Conservation (phyloP, 2,888 invertebrate genomes). For the Stegophylla sp. region DNA sequence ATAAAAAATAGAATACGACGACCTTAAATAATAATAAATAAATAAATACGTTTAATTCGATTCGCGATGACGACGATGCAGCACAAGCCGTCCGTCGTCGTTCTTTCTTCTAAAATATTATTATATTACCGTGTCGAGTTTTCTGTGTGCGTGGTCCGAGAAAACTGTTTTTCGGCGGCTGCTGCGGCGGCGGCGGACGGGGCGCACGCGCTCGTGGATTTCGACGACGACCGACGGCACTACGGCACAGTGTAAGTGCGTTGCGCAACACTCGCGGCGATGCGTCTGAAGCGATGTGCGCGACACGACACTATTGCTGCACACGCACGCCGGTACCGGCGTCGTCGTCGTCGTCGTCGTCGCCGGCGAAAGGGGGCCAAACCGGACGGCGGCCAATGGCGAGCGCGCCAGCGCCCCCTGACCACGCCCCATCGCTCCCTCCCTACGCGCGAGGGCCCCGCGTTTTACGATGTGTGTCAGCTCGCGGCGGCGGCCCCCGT, state of each 20-base stretch:
- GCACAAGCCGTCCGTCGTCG: too few relatives aligned
- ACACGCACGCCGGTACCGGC: conserved; percentile 62
- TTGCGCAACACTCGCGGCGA: conserved; percentile 68
- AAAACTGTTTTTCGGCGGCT: background rate
- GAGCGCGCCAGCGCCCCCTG: conserved; percentile 8
- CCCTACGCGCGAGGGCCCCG: background rate
- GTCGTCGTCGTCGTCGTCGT: background rate
- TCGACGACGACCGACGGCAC: conserved; percentile 45
- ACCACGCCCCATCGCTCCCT: background rate
- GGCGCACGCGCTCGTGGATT: background rate
- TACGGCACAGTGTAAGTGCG: conserved; percentile 63
- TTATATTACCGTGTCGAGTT: too few relatives aligned
- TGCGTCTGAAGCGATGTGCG: conserved; percentile 67
- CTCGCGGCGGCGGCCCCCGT: background rate
- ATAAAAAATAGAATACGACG: too few relatives aligned
- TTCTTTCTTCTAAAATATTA: too few relatives aligned
- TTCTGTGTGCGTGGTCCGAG: too few relatives aligned
- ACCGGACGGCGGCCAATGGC: conserved; percentile 65
- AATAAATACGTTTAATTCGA: too few relatives aligned
- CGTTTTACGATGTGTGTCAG: too few relatives aligned
- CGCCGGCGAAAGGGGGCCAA: conserved; percentile 65
- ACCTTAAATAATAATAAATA: too few relatives aligned
- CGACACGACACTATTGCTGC: conserved; percentile 62
- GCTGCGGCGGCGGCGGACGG: background rate
- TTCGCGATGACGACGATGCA: too few relatives aligned